Evolutionary conservation across 2,797 vertebrate genomes (phyloP), one percentile per base, ranked within the genome.

Genomic region (Chaetodon trifasciatus): DNA sequence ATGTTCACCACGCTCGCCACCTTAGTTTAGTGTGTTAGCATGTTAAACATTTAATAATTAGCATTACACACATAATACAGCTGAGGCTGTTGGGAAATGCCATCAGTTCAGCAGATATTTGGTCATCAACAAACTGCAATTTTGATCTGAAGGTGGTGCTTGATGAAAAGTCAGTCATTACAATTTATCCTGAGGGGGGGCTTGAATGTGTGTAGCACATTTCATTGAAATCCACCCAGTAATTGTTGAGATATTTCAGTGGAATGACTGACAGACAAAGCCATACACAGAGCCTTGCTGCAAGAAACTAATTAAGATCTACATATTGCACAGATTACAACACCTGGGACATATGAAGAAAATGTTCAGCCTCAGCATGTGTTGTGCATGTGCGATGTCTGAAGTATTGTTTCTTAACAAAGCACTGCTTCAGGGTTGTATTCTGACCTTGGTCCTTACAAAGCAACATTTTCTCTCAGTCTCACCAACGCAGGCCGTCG

Each of bases 401-500:
- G 10, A 39, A 47, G 8, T 52, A 4, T 21, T 11, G 32, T 16
- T 58, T 35, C 10, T n/a, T 35, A 55, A 66, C 62, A 19, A 68
- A 64, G 8, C 47, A 61, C 47, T 69, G 58, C 52, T 61, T 69
- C 64, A 53, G 24, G 5, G 21, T 56, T 60, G 4, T 8, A 28
- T 39, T 57, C 61, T 60, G 66, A 70, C 5, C 69, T 37, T 47
- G 19, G 61, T 78, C 79, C 74, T 13, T 24, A 40, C 23, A 50
- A 74, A 53, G 7, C 42, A 63, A 50, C 32, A 44, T 46, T 52
- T 75, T 47, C 40, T 60, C 62, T 37, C 23, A 24, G 42, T 62
- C 53, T 68, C 42, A 64, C 9, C 6, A 50, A 56, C 1, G 4
- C 12, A 35, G 37, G 17, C 57, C 16, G 32, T 57, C 1, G 0